Conservation (phyloP, 2,797 vertebrate genomes). For the Urocyon cinereoargenteus region DNA sequence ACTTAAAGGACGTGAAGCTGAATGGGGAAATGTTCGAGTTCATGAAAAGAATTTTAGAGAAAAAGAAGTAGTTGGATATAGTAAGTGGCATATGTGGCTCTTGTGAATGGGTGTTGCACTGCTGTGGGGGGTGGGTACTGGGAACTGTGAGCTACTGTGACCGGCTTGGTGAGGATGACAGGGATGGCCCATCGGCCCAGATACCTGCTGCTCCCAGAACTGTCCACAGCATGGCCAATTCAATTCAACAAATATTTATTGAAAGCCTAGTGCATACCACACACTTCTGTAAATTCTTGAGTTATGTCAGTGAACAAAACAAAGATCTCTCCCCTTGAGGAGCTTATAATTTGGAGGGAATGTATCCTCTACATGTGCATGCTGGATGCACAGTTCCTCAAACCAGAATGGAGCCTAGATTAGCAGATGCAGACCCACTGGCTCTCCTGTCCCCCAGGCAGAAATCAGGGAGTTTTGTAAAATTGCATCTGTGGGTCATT, state of each 20-base stretch:
- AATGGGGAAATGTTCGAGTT: background rate
- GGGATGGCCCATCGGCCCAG: background rate
- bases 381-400: background rate
- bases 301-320: background rate
- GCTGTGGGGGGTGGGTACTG: fast-evolving
- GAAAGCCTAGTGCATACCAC: background rate
- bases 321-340: background rate
- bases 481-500: background rate
- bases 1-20: background rate
- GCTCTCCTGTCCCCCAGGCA: background rate
- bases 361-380: background rate
- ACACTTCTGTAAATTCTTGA: background rate
- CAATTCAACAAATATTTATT: background rate
- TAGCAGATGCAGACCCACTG: background rate
- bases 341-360: background rate
- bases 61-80: background rate
- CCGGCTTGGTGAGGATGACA: background rate
- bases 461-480: background rate
- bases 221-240: background rate
- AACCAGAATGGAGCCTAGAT: too few relatives aligned
- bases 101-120: too few relatives aligned
- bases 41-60: background rate
- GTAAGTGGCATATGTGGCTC: background rate
- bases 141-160: background rate
- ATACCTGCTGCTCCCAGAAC: background rate